These are phyloP conservation scores for Apostichopus californicus DNA, from an alignment of 35 echinoderm and acorn worm species.

Conservation along the genomic window DNA sequence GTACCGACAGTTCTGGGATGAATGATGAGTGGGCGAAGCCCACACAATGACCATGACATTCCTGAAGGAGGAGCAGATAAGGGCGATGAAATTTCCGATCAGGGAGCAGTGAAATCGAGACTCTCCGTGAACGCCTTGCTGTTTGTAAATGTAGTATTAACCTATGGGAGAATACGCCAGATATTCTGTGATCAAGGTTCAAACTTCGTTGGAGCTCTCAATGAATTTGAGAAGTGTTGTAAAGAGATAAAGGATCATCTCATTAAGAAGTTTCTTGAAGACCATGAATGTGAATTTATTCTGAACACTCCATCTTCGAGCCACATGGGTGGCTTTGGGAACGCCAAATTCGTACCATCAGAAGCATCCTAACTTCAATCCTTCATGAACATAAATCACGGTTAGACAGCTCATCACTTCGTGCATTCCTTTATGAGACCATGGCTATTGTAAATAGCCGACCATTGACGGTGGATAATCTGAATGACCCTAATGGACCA, in stretches of 20 bases:
- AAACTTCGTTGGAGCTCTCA: conserved; percentile 61
- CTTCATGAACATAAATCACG: neutral
- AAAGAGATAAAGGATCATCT: conserved; percentile 45
- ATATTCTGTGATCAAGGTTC: conserved; percentile 70
- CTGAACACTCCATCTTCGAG: neutral
- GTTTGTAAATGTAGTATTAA: no score
- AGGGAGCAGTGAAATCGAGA: no score
- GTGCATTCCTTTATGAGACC: neutral
- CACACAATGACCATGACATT: no score
- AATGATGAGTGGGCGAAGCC: neutral
- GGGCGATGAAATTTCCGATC: no score
- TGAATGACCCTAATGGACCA: neutral
- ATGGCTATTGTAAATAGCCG: neutral
- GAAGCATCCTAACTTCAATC: neutral
- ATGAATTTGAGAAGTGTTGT: conserved; percentile 49
- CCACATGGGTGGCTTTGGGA: conserved; percentile 29
- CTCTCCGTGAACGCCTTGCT: no score
- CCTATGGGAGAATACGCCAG: conserved; percentile 57
- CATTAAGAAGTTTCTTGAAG: conserved; percentile 9
- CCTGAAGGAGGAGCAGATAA: no score
- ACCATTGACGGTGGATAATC: neutral
- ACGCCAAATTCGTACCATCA: neutral
- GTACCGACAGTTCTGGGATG: neutral
- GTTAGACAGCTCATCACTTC: neutral
- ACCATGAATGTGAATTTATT: no score